phyloP scores from a whole-genome alignment of 2,888 invertebrate genomes.

The Metalampra italica region DNA sequence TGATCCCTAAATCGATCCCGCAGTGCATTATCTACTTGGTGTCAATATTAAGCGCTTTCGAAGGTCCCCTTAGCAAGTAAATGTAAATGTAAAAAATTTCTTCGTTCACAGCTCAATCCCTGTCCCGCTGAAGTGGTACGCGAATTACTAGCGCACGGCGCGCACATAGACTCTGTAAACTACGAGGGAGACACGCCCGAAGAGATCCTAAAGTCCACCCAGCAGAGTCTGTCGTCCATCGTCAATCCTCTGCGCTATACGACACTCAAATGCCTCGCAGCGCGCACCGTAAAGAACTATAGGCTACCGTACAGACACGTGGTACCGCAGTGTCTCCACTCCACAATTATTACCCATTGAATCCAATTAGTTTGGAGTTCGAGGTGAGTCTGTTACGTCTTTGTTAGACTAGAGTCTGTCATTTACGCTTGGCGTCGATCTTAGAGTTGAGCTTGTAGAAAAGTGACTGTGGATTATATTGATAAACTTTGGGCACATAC shows the following conservation, averaged over 20 bases:
- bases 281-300: constrained; percentile 86
- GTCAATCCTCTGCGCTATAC: constrained; percentile 88
- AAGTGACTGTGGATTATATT: constrained; percentile 1
- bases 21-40: too few species aligned
- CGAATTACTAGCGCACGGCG: constrained; percentile 87
- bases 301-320: constrained; percentile 80
- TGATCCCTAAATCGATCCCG: too few species aligned
- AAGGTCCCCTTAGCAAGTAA: not conserved
- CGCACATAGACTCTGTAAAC: constrained; percentile 91
- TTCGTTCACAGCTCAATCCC: constrained; percentile 65
- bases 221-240: constrained; percentile 81
- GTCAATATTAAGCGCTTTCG: not conserved
- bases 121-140: constrained; percentile 85
- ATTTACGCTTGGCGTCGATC: constrained; percentile 6
- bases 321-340: constrained; percentile 75
- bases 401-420: not conserved
- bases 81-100: not conserved
- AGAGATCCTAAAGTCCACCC: constrained; percentile 77
- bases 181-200: constrained; percentile 87
- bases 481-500: too few species aligned
- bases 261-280: constrained; percentile 91
- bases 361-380: constrained; percentile 1
- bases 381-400: not conserved
- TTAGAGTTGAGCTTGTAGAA: not conserved
- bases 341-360: constrained; percentile 69